phyloP scores from a whole-genome alignment of 2,888 invertebrate genomes.

The Leucophora obtusa region DNA sequence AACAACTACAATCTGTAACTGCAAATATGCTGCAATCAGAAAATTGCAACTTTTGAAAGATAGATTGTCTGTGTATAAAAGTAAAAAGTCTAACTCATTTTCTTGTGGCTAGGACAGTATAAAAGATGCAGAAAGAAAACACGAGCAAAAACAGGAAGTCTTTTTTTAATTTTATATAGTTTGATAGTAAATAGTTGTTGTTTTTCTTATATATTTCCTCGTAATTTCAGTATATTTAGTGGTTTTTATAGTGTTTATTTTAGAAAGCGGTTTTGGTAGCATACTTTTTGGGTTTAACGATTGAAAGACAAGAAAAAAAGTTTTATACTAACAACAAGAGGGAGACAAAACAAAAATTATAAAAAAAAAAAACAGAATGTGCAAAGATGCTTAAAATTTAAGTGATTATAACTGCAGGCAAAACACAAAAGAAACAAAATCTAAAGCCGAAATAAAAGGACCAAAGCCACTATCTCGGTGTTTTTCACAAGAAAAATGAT shows the following conservation, averaged over 20 bases:
- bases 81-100: constrained; percentile 22
- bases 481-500: neutral
- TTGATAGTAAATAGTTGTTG: neutral
- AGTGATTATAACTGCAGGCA: constrained; percentile 44
- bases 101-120: neutral
- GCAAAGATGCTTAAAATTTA: constrained; percentile 49
- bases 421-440: constrained; percentile 1
- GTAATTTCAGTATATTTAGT: neutral
- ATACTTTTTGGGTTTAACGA: constrained; percentile 11
- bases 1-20: too few relatives aligned
- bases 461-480: neutral
- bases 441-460: neutral
- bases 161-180: neutral
- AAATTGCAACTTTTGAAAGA: constrained; percentile 32
- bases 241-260: constrained; percentile 16
- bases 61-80: neutral
- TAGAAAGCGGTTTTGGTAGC: constrained; percentile 3
- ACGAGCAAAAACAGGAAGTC: neutral
- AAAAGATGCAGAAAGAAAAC: neutral
- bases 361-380: neutral
- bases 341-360: neutral
- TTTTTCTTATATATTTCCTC: neutral
- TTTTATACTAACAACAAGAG: constrained; percentile 35
- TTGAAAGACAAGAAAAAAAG: constrained; percentile 18
- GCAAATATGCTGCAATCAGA: constrained; percentile 32